Evolutionary conservation across 2,888 invertebrate genomes (phyloP), one percentile per base, ranked within the genome.

Genomic region (Agrotis ipsilon): DNA sequence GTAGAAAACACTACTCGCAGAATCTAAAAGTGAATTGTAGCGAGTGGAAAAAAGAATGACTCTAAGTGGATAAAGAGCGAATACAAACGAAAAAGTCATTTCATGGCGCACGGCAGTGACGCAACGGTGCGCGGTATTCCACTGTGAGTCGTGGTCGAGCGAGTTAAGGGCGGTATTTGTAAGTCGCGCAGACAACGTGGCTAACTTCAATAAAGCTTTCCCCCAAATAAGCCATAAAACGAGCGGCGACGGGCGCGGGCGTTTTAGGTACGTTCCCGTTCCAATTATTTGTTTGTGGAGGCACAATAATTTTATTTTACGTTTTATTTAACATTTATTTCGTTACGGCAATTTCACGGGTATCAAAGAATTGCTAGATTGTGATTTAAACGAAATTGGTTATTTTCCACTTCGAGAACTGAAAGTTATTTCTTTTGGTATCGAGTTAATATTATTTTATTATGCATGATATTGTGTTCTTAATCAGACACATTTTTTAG

Each of bases 271-370:
- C 88, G 91, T 92, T 93, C 94, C 94, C 93, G 92, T 93, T 93
- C 94, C 95, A 95, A 96, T 96, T 95, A 96, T 96, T 95, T 96
- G 96, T 96, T 96, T 95, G 95, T 93, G 95, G 94, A 95, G 94
- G 95, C 94, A 93, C 94, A 94, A 95, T 95, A 94, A 95, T 96
- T 96, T 96, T 96, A 95, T 96, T 96, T 95, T 95, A 94, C 96
- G 95, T 96, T 96, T 96, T 96, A 96, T 96, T 96, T 94, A 96
- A 96, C 96, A 96, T 96, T 96, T 96, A 96, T 96, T 94, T 93
- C 96, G 96, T 95, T 96, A 95, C 95, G 96, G 93, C 95, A 95
- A 96, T 96, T 96, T 96, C 96, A 96, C 93, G 96, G 96, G 94
- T 95, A 96, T 96, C 96, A 95, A 94, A 94, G 95, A 92, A 94